Evolutionary conservation across 1,140 invertebrate genomes (phyloP), one percentile per base, ranked within the genome.

Genomic region (Bombus polaris): DNA sequence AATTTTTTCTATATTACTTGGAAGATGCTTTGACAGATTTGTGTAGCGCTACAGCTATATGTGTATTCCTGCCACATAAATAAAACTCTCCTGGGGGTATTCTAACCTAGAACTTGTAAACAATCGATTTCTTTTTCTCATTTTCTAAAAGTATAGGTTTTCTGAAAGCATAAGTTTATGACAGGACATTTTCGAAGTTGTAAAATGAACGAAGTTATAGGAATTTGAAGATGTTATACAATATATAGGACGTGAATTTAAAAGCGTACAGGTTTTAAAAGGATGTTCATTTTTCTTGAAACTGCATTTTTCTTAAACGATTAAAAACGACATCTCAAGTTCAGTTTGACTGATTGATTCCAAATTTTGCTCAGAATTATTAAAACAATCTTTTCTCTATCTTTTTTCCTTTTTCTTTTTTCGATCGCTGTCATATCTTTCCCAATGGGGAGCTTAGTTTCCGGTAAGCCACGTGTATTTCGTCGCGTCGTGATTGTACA

Each of bases 391-490:
- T 53, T 53, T 22, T 22, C 47, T 5, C 18, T 22, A 6, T 53
- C 18, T 53, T 53, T 47, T 53, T 18, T 47, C 47, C 18, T 18
- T 53, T 18, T 15, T 15, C 44, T 15, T 44, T 15, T 44, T 22
- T 22, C 66, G 22, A 25, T n/a, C 35, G 22, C 6, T 42, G 32
- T 74, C 15, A 74, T 22, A 35, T 28, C 28, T 22, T 42, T 66
- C 22, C 62, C 59, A 37, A 32, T 35, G 28, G 6, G 22, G 10
- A n/a, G 15, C 10, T 80, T 37, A 32, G 87, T 72, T 92, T 91
- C 68, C 70, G 77, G 78, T 72, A 74, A 70, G 85, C 85, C 90
- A 91, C 87, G 91, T 91, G 90, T 53, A 53, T 53, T 53, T 53
- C 39, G 32, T 89, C 83, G 70, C 42, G 39, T 8, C 10, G 3